Evolutionary conservation across 1,140 invertebrate species (phyloP).

Genomic region (Gyrodactylus salaris): DNA sequence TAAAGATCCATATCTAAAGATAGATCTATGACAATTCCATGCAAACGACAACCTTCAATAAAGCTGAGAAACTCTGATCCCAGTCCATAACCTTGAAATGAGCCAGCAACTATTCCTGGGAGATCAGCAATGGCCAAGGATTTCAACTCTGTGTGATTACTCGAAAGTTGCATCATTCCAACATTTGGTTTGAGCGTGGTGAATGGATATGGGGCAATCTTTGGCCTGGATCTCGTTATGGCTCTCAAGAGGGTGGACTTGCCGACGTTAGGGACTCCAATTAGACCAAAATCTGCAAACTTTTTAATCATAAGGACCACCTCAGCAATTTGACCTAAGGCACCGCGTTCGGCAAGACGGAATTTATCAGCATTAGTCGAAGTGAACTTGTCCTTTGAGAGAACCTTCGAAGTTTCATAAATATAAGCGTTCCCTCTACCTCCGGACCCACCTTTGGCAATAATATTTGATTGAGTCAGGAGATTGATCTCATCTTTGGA

Average conservation of each 20-base stretch:
- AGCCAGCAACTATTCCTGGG: background rate
- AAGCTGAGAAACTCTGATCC: background rate
- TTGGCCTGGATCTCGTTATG: slow-evolving; percentile 55
- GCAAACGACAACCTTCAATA: background rate
- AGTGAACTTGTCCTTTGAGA: slow-evolving; percentile 32
- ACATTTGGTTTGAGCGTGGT: slow-evolving; percentile 68
- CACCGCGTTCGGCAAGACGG: slow-evolving; percentile 49
- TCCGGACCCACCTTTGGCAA: slow-evolving; percentile 61
- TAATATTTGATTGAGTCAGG: slow-evolving; percentile 26
- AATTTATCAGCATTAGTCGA: slow-evolving; percentile 41
- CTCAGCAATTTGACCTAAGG: slow-evolving; percentile 33
- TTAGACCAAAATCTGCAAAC: slow-evolving; percentile 67
- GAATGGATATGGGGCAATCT: slow-evolving; percentile 73
- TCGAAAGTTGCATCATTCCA: slow-evolving; percentile 46
- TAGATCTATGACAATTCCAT: background rate
- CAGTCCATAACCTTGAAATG: background rate
- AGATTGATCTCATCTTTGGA: background rate
- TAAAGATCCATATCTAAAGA: background rate
- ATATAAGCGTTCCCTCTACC: slow-evolving; percentile 47
- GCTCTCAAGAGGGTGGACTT: slow-evolving; percentile 68
- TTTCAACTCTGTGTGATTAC: too few relatives aligned
- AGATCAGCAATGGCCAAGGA: background rate
- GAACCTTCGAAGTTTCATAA: background rate
- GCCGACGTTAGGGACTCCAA: slow-evolving; percentile 78
- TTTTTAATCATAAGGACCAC: slow-evolving; percentile 41